Conservation (phyloP, 2,888 invertebrate genomes). For the Drosophila neonasuta region DNA sequence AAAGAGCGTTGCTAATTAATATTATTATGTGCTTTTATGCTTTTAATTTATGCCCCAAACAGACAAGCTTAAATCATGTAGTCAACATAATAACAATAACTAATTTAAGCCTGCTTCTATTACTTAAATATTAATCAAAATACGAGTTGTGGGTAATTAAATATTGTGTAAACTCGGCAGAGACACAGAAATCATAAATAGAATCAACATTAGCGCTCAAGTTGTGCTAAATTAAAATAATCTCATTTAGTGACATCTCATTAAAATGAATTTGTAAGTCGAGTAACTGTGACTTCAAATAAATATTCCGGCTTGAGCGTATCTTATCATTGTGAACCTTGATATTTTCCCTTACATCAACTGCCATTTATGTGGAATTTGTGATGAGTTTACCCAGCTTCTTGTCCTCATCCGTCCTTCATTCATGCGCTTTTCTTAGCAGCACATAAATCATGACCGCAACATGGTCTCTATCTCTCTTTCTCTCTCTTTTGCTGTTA, state of each 20-base stretch:
- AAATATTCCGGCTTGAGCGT: not conserved
- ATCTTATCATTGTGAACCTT: not conserved
- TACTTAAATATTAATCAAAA: not conserved
- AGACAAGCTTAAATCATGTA: not conserved
- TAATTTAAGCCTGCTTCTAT: not conserved
- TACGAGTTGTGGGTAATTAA: not conserved
- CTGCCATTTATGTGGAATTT: conserved; percentile 7
- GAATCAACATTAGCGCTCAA: not conserved
- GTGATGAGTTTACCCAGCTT: conserved; percentile 28
- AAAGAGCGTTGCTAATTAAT: conserved; percentile 27
- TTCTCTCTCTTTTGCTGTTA: conserved; percentile 17
- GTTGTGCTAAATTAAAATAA: not conserved
- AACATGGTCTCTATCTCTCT: conserved; percentile 25
- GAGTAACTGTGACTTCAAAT: not conserved
- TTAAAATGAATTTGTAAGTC: conserved; percentile 1
- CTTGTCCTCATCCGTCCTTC: conserved; percentile 14
- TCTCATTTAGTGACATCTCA: not conserved
- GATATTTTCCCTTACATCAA: conserved; percentile 5
- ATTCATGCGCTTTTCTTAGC: conserved; percentile 14
- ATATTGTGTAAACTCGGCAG: not conserved
- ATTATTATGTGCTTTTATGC: conserved; percentile 6
- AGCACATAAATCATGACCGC: conserved; percentile 48
- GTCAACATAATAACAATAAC: not conserved
- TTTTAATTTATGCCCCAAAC: conserved; percentile 10
- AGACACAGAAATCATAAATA: not conserved